phyloP scores from a whole-genome alignment of 1,140 invertebrate species.

The Parapsyche elsis region DNA sequence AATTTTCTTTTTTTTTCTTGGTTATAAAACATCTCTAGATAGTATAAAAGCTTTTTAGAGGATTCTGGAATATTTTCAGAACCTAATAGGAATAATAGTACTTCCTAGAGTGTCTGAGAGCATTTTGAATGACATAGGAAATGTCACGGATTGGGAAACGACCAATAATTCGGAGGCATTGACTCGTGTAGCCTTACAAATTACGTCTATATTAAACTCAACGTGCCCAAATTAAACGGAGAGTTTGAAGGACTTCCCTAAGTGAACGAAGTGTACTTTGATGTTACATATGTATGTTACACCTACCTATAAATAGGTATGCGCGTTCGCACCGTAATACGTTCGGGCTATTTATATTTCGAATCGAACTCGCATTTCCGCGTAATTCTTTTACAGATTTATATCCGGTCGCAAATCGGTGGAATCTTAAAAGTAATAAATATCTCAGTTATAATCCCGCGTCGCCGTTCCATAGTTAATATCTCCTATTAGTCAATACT shows the following conservation, averaged over 20 bases:
- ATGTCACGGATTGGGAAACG: not conserved
- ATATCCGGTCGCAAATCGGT: not conserved
- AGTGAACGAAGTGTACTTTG: conserved; percentile 33
- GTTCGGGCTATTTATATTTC: too few relatives aligned
- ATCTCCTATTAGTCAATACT: conserved; percentile 39
- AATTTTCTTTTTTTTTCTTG: too few relatives aligned
- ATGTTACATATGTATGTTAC: conserved; percentile 18
- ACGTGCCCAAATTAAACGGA: conserved; percentile 38
- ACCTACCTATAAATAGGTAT: not conserved
- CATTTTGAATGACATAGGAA: not conserved
- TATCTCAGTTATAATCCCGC: conserved; percentile 27
- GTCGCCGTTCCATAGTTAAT: conserved; percentile 18
- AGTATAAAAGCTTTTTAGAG: too few relatives aligned
- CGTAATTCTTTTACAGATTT: not conserved
- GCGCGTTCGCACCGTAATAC: not conserved
- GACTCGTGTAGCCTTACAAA: conserved; percentile 45
- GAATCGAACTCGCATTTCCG: too few relatives aligned
- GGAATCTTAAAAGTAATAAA: conserved; percentile 31
- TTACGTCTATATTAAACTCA: conserved; percentile 30
- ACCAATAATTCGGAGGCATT: conserved; percentile 32
- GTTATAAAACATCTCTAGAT: too few relatives aligned
- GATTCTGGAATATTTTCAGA: too few relatives aligned
- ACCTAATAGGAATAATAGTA: too few relatives aligned
- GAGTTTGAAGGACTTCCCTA: conserved; percentile 52
- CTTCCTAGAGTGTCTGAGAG: too few relatives aligned